These are phyloP conservation scores for Molorchus minor DNA, from an alignment of 2,888 invertebrate genomes.

Conservation along the genomic window DNA sequence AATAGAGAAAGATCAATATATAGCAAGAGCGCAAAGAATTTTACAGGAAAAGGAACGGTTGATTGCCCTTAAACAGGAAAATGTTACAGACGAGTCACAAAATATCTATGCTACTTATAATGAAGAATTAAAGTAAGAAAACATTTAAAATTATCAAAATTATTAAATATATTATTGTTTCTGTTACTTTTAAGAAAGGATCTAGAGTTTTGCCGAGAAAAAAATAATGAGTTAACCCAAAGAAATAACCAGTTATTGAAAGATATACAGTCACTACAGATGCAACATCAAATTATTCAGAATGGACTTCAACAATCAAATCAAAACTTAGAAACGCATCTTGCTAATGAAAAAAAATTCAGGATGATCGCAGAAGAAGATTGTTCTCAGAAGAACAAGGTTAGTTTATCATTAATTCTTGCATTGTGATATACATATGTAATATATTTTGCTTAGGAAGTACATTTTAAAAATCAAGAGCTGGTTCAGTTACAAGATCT, in stretches of 20 bases:
- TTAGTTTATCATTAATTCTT: constrained; percentile 25
- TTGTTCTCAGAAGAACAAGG: constrained; percentile 52
- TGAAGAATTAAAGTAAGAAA: constrained; percentile 54
- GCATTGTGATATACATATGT: constrained; percentile 1
- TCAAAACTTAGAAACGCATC: constrained; percentile 58
- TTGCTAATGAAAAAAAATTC: constrained; percentile 61
- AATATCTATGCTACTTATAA: constrained; percentile 51
- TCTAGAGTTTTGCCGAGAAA: constrained; percentile 62
- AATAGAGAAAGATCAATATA: constrained; percentile 77
- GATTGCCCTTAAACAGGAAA: constrained; percentile 61
- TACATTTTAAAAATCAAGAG: constrained; percentile 63
- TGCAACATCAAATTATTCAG: constrained; percentile 59
- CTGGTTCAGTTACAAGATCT: constrained; percentile 59
- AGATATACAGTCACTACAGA: constrained; percentile 60
- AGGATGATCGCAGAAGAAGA: constrained; percentile 64
- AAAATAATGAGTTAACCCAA: constrained; percentile 61
- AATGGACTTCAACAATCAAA: constrained; percentile 59
- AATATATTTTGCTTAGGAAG: constrained; percentile 50
- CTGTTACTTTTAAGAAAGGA: constrained; percentile 52
- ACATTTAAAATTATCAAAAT: constrained; percentile 15
- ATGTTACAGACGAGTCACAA: constrained; percentile 41
- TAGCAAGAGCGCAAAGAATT: constrained; percentile 80
- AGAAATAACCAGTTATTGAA: constrained; percentile 63
- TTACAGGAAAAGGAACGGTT: constrained; percentile 80
- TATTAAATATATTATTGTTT: constrained; percentile 7